Percentiles rank a stretch among this genome's conserved stretches.
phyloP scores from a whole-genome alignment of 1,140 invertebrate species.

The Zaprionus africanus region DNA sequence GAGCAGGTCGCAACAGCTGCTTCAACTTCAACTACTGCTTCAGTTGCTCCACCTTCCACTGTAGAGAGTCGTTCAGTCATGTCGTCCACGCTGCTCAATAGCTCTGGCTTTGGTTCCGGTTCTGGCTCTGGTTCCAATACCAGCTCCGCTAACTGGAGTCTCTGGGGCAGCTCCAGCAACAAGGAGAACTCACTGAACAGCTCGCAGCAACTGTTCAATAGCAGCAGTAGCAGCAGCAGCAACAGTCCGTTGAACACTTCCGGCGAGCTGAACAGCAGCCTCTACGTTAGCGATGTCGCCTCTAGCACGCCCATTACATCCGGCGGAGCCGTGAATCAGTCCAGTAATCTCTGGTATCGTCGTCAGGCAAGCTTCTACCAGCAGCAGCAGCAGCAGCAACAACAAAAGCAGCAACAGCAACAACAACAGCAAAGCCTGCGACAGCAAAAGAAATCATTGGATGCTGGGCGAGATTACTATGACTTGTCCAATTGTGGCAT shows the following conservation, averaged over 20 bases:
- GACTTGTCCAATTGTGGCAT: slow-evolving; percentile 55
- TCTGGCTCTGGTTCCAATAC: slow-evolving; percentile 7
- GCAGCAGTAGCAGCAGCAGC: slow-evolving; percentile 22
- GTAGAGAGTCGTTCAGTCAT: slow-evolving; percentile 44
- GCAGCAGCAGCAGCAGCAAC: slow-evolving; percentile 45
- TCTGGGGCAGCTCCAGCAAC: slow-evolving; percentile 48
- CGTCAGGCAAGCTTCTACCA: slow-evolving; percentile 53
- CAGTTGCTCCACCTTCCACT: slow-evolving; percentile 21
- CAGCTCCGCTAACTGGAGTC: slow-evolving; percentile 36
- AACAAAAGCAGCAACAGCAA: background rate
- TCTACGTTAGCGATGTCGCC: slow-evolving; percentile 47
- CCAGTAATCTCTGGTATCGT: slow-evolving; percentile 66
- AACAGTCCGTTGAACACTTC: slow-evolving; percentile 72
- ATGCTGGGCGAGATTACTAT: slow-evolving; percentile 31
- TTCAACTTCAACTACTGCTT: background rate
- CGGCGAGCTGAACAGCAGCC: slow-evolving; percentile 60
- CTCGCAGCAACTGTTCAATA: slow-evolving; percentile 52
- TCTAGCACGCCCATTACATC: slow-evolving; percentile 42
- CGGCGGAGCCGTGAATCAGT: slow-evolving; percentile 24
- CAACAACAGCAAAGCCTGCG: background rate
- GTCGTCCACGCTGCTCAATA: slow-evolving; percentile 57
- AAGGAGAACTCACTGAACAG: slow-evolving; percentile 69
- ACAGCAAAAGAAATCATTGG: slow-evolving; percentile 5
- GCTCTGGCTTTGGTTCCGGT: slow-evolving; percentile 26
- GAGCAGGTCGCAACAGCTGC: slow-evolving; percentile 24